These are phyloP conservation scores for Rhagium mordax DNA, from an alignment of 2,888 invertebrate species.

Conservation along the genomic window DNA sequence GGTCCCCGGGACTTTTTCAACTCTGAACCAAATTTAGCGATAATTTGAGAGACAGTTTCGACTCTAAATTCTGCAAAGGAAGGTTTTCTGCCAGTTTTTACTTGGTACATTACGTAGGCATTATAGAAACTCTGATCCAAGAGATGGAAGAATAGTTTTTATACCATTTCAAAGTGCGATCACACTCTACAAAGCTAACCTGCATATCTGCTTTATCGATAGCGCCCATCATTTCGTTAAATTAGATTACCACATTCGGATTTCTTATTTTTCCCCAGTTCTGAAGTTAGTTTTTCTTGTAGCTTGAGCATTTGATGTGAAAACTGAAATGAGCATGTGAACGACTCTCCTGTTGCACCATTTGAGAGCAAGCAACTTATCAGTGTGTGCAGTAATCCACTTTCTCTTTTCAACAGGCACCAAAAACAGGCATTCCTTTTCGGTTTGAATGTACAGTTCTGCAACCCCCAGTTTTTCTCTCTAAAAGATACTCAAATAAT, in stretches of 20 bases:
- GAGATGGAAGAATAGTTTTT: conserved; percentile 29
- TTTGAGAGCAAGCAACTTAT: conserved; percentile 42
- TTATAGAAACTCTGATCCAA: conserved; percentile 15
- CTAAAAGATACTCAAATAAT: conserved; percentile 31
- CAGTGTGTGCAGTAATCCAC: conserved; percentile 13
- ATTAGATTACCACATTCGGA: conserved; percentile 51
- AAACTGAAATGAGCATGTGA: conserved; percentile 45
- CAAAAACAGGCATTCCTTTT: conserved; percentile 2
- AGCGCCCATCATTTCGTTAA: conserved; percentile 59
- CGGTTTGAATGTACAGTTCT: conserved; percentile 32
- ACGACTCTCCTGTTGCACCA: conserved; percentile 60
- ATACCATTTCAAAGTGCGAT: conserved; percentile 59
- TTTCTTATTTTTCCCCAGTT: conserved; percentile 11
- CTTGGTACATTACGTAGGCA: background rate
- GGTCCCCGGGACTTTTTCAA: background rate
- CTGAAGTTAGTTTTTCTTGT: background rate
- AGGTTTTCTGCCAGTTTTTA: background rate
- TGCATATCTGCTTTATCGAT: conserved; percentile 61
- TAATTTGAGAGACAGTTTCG: too few species aligned
- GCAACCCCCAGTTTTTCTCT: conserved; percentile 38
- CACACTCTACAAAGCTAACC: conserved; percentile 55
- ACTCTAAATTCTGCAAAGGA: too few species aligned
- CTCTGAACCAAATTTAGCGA: too few species aligned
- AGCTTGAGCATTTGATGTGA: background rate
- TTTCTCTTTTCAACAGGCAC: conserved; percentile 1